Percentiles rank a stretch among this genome's conserved stretches.
These are phyloP conservation scores for Sander vitreus DNA, from an alignment of 2,113 vertebrate species.

Conservation along the genomic window DNA sequence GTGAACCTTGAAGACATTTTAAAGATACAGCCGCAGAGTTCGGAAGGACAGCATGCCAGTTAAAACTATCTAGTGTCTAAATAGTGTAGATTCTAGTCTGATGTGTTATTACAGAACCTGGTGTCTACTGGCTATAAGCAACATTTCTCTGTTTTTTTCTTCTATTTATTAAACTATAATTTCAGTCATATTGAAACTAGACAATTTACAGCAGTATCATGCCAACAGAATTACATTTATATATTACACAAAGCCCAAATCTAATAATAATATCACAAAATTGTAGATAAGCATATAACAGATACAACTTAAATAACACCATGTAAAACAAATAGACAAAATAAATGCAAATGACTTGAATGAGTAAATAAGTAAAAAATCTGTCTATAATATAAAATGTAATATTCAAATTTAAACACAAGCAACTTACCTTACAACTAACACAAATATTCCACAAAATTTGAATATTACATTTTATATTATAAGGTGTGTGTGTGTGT, in stretches of 20 bases:
- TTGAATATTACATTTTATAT: no score
- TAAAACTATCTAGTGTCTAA: slow-evolving; percentile 4
- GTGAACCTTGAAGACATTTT: slow-evolving; percentile 75
- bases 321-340: background rate
- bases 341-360: background rate
- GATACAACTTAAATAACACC: background rate
- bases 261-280: background rate
- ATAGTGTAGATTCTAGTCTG: background rate
- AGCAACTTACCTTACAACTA: background rate
- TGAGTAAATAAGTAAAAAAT: background rate
- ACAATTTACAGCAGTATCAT: background rate
- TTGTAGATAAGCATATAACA: background rate
- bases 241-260: background rate
- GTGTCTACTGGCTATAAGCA: slow-evolving; percentile 8
- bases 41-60: slow-evolving; percentile 46
- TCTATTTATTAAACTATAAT: slow-evolving; percentile 11
- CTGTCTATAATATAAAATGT: background rate
- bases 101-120: slow-evolving; percentile 24
- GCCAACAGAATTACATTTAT: background rate
- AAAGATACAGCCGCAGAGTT: slow-evolving; percentile 75
- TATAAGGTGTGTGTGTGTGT: no score
- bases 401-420: background rate
- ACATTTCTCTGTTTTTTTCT: background rate
- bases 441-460: background rate
- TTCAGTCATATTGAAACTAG: background rate